Evolutionary conservation across 2,797 vertebrate genomes (phyloP).

Genomic region (Pelochelys cantorii): DNA sequence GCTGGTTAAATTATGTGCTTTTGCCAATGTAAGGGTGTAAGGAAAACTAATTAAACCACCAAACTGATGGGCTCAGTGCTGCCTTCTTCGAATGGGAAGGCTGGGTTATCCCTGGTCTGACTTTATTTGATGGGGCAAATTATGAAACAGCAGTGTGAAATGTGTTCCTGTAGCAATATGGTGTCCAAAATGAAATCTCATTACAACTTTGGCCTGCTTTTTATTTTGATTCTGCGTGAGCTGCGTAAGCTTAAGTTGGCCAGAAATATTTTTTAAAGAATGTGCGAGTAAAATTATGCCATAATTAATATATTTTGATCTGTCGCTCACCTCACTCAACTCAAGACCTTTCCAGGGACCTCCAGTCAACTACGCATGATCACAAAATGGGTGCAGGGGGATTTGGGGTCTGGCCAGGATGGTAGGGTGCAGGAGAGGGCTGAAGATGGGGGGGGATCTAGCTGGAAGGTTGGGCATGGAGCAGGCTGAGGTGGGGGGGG

Average conservation of each 20-base stretch:
- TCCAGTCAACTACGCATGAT: too few species aligned
- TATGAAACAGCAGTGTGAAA: conserved; percentile 75
- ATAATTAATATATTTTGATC: background rate
- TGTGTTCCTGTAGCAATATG: conserved; percentile 60
- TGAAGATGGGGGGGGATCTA: too few species aligned
- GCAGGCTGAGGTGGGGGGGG: too few species aligned
- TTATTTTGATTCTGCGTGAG: background rate
- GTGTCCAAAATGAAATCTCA: conserved; percentile 65
- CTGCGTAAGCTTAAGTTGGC: background rate
- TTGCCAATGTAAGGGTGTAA: conserved; percentile 47
- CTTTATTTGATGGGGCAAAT: conserved; percentile 76
- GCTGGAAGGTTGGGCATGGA: too few species aligned
- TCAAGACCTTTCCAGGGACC: too few species aligned
- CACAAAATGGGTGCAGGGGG: too few species aligned
- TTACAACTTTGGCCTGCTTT: conserved; percentile 53
- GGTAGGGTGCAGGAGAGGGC: too few species aligned
- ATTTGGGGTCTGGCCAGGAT: too few species aligned
- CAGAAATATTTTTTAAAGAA: conserved; percentile 30
- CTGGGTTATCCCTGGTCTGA: conserved; percentile 66
- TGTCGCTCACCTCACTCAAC: too few species aligned
- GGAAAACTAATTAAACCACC: conserved; percentile 56
- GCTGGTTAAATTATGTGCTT: conserved; percentile 48
- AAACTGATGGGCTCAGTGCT: conserved; percentile 39
- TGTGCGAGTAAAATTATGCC: background rate
- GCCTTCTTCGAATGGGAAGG: conserved; percentile 50